A percentile compares a stretch with the other conserved stretches of the same genome.
Conservation (phyloP, 2,113 vertebrate genomes). For the Myrmophylax atrothorax region DNA sequence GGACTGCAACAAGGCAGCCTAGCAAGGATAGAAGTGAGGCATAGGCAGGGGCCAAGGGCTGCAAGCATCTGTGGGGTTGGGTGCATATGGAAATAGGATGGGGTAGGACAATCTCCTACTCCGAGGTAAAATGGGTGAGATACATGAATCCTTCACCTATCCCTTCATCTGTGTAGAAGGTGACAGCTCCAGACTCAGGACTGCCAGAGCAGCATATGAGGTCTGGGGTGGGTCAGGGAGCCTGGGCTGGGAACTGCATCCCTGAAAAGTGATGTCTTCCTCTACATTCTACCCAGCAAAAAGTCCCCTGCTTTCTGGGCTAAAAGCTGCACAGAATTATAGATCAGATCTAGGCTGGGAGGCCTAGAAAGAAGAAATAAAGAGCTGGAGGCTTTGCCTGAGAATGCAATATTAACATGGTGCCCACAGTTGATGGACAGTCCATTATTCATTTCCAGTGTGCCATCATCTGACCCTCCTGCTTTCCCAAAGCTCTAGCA, state of each 20-base stretch:
- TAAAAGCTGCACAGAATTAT: background rate
- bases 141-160: fast-evolving
- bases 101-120: background rate
- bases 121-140: background rate
- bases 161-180: background rate
- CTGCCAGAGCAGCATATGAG: fast-evolving
- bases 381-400: background rate
- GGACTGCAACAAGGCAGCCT: background rate
- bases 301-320: background rate
- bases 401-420: background rate
- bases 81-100: background rate
- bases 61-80: background rate
- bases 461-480: background rate
- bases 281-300: background rate
- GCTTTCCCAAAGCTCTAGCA: background rate
- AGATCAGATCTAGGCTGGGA: background rate
- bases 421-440: fast-evolving
- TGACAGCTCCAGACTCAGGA: fast-evolving
- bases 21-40: fast-evolving
- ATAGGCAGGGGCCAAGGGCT: fast-evolving
- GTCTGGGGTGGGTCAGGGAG: background rate
- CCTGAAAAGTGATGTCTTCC: background rate
- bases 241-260: fast-evolving
- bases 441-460: background rate
- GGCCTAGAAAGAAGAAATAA: background rate